Percentiles rank a stretch among this genome's conserved stretches.
Conservation (phyloP, 2,797 vertebrate genomes). For the Micrastur ruficollis region DNA sequence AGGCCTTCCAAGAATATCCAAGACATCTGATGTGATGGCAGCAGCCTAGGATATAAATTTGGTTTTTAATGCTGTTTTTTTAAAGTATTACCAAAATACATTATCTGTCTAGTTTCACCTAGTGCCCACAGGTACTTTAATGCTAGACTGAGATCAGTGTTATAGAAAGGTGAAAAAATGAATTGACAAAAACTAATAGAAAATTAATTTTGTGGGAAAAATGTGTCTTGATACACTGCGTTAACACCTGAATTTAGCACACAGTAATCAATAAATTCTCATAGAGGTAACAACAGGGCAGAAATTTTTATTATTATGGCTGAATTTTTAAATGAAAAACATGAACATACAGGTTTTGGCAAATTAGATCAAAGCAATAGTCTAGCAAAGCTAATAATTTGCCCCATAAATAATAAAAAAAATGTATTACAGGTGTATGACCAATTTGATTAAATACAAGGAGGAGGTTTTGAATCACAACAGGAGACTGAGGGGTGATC, state of each 20-base stretch:
- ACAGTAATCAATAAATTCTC: background rate
- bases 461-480: background rate
- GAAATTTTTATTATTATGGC: background rate
- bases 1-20: constrained; percentile 83
- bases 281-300: background rate
- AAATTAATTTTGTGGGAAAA: background rate
- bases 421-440: background rate
- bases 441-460: background rate
- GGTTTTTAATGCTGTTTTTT: background rate
- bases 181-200: background rate
- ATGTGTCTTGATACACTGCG: fast-evolving
- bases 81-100: background rate
- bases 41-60: constrained; percentile 78
- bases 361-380: background rate
- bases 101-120: background rate
- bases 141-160: background rate
- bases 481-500: background rate
- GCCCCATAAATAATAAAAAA: background rate
- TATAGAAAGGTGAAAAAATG: background rate
- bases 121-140: background rate
- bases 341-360: background rate
- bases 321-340: background rate
- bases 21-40: constrained; percentile 77
- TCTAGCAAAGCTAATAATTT: background rate
- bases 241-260: background rate